Base-by-base conservation (phyloP, 2,888 invertebrate genomes). In the Muscina levida region DNA sequence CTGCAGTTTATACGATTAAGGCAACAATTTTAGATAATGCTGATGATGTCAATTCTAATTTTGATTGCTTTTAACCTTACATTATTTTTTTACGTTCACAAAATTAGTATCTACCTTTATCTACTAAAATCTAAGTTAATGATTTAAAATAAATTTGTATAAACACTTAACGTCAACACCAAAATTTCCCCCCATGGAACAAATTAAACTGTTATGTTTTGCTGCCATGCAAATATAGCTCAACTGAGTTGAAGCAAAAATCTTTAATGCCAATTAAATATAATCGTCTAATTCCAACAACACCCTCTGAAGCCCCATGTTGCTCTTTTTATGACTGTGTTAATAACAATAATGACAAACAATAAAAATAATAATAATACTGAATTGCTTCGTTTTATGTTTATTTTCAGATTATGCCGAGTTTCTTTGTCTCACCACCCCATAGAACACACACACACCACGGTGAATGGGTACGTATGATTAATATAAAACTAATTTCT, bases 401-500 rank as follows among this genome's bases (percentile, higher is more conserved):
- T 17, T 22, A 51, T 22, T 51, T 51, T 51, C 10, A 51, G 19
- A 19, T 31, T 31, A 31, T 8, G 31, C 24, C 24, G 53, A 4
- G 46, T 10, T 11, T 51, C 46, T 46, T 15, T n/a, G 6, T 42
- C 3, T 13, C 42, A 42, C 42, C 10, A 4, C 10, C 46, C 11
- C 48, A 5, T 31, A 31, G 8, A 48, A 15, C 46, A 46, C 24
- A 22, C 19, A 11, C 5, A 44, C 46, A 17, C 17, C 1, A 2
- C 4, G n/a, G n/a, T n/a, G n/a, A n/a, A 31, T 31, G 31, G 70
- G 56, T 73, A 24, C 68, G 68, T 78, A 73, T 78, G 44, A 73
- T 70, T 70, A 48, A 78, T 70, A 73, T 70, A 65, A 17, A 78
- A 56, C 73, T 56, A 46, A 53, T 62, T 62, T 24, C 13, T 59